Evolutionary conservation across 2,888 invertebrate species (phyloP), one percentile per base, ranked within the genome.

Genomic region (Ferrisia virgata): DNA sequence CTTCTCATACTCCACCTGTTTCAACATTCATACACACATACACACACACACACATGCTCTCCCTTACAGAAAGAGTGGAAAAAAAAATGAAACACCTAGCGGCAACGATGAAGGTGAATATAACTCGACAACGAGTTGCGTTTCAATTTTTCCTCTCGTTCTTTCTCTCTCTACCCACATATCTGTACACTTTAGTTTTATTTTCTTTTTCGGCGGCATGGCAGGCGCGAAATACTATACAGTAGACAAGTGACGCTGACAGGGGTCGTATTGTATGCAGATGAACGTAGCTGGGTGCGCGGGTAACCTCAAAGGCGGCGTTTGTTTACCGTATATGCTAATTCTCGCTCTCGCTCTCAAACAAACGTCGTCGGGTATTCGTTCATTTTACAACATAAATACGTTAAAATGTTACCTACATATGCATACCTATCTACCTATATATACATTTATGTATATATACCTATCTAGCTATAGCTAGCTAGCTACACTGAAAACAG

Each of bases 251-350:
- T 76, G 72, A 76, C 36, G 72, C 69, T 53, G 53, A 53, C 4
- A n/a, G 43, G n/a, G 43, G 31, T n/a, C 72, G 72, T 72, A 76
- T 76, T 76, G 72, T 76, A 76, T 76, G 72, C 72, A 76, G 72
- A 76, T 76, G 33, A 76, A 76, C 33, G 36, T 76, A 69, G 31
- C 25, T 31, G 9, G 22, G 28, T 15, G 28, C 13, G 72, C 72
- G 72, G 72, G 72, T 76, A 33, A 76, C 72, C 72, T 76, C 72
- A 76, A 76, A 76, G 72, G 72, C 72, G 36, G 25, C n/a, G 72
- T 72, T 76, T 76, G 72, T 76, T 76, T 76, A 76, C 72, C 72
- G 36, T 76, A 76, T n/a, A n/a, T 76, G 72, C 72, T 76, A 76
- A 76, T 76, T 76, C 72, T 36, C 36, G 72, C 72, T 25, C 36